A percentile compares a stretch with the other conserved stretches of the same genome.
These are phyloP conservation scores for Aphelocoma coerulescens DNA, from an alignment of 2,113 vertebrate species.

Conservation along the genomic window DNA sequence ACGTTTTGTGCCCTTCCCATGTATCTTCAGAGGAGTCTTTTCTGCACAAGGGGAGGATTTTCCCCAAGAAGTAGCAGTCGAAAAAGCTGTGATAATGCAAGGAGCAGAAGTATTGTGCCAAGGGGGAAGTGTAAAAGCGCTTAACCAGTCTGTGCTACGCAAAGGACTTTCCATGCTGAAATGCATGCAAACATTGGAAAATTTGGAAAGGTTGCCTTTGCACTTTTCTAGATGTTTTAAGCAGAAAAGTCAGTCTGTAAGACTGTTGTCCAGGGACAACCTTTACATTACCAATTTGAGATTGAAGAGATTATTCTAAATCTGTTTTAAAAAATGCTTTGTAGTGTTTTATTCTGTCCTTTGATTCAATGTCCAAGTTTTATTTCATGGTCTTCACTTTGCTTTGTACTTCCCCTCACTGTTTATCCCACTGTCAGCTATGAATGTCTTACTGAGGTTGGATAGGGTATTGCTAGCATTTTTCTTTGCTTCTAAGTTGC, in stretches of 20 bases:
- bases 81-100: background rate
- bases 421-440: background rate
- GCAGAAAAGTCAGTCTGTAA: background rate
- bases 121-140: background rate
- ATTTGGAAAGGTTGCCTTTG: background rate
- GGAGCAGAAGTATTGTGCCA: background rate
- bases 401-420: background rate
- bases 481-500: background rate
- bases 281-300: background rate
- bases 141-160: fast-evolving
- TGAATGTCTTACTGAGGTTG: background rate
- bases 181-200: background rate
- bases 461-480: background rate
- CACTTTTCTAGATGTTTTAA: background rate
- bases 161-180: background rate
- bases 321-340: background rate
- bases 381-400: background rate
- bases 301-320: background rate
- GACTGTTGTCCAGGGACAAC: background rate
- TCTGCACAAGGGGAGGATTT: background rate
- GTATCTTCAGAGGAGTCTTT: background rate
- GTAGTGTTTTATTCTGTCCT: background rate
- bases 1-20: background rate
- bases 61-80: background rate
- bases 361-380: background rate